These are phyloP conservation scores for Takifugu flavidus DNA, from an alignment of 2,113 vertebrate genomes.

Conservation along the genomic window DNA sequence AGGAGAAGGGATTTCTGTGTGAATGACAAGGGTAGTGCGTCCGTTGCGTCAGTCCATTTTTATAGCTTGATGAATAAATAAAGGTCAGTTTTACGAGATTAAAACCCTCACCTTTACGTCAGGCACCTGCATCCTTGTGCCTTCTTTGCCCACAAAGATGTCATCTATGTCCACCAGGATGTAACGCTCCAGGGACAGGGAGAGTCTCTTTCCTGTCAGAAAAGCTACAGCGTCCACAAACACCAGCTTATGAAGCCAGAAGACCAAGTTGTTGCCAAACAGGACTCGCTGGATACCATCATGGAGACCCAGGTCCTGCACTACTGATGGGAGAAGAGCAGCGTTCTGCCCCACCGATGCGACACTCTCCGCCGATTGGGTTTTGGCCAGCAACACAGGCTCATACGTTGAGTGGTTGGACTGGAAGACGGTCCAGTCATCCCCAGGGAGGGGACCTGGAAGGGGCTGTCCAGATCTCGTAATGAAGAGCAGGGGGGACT, in stretches of 20 bases:
- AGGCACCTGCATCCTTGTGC: conserved; percentile 94
- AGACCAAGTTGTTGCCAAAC: conserved; percentile 94
- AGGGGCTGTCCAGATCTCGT: conserved; percentile 88
- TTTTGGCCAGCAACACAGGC: conserved; percentile 91
- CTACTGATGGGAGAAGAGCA: conserved; percentile 88
- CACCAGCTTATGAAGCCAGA: conserved; percentile 96
- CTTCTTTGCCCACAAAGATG: conserved; percentile 98
- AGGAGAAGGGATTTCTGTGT: conserved; percentile 49
- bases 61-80: conserved; percentile 16
- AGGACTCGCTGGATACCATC: conserved; percentile 95
- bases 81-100: conserved; percentile 5
- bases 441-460: conserved; percentile 88
- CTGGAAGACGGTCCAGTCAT: conserved; percentile 98
- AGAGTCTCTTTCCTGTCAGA: conserved; percentile 90
- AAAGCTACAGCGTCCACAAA: conserved; percentile 95
- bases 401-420: conserved; percentile 97
- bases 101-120: conserved; percentile 87
- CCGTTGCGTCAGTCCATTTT: conserved; percentile 35
- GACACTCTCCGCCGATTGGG: conserved; percentile 87
- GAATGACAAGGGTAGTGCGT: conserved; percentile 48
- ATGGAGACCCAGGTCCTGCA: conserved; percentile 95
- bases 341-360: conserved; percentile 83
- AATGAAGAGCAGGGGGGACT: conserved; percentile 92
- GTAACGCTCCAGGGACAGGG: conserved; percentile 89
- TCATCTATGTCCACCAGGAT: conserved; percentile 94